Base-by-base conservation (phyloP, 1,140 invertebrate genomes). In the Mesaphorura yosii region DNA sequence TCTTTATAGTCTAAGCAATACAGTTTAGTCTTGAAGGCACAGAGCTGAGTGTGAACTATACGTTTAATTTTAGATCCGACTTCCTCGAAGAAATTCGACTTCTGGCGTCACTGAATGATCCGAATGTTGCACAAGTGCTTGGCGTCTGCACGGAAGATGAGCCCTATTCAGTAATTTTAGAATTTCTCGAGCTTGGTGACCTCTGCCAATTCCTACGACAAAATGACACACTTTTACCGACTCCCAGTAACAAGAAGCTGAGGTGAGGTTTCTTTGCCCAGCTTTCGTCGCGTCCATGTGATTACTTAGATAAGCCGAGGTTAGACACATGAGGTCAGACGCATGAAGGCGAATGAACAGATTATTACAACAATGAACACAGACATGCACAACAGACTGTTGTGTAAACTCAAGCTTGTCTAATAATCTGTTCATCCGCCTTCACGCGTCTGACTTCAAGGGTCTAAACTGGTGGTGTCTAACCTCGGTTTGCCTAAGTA, bases 111-210 rank as follows among this genome's bases (percentile, higher is more conserved):
- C 70, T 95, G 23, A 82, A 86, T 55, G 88, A 92, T 66, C 78
- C 79, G 1, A 86, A 92, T 69, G 83, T 95, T 48, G 84, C 88
- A 4, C 76, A 86, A 22, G 86, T 94, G 7, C 68, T 94, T 31
- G 90, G 88, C 2, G 82, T 87, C 41, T 91, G 87, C 67, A 84
- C 81, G 41, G 70, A 76, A 37, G 83, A 86, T 50, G 83, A 88
- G 59, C 88, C 86, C 0, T 72, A 83, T 17, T 88, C 84, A 64
- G 86, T 92, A 56, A 78, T 93, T 2, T 80, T 93, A 64, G 90
- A 95, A 69, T 93, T 92, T 70, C 75, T 88, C 64, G 87, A 89
- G 64, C 79, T 87, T 59, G 88, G 89, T 6, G 89, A 94, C 71
- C 77, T 94, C 39, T 84, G 86, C 68, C 85, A 90, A 67, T 91